Evolutionary conservation across 2,113 vertebrate genomes (phyloP), one percentile per base, ranked within the genome.

Genomic region (Tricholaema leucomelas): DNA sequence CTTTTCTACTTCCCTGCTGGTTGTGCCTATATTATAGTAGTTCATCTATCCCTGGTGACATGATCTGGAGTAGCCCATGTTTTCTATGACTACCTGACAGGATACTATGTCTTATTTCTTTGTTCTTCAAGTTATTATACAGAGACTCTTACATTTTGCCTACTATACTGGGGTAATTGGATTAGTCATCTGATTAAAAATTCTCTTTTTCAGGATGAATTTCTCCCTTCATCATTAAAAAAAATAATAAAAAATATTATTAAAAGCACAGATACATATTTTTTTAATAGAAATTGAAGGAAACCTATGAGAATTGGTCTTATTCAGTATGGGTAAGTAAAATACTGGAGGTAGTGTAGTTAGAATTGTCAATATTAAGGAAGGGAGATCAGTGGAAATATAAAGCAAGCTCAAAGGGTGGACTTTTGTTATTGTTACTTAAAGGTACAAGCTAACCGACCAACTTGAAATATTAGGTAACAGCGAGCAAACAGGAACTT

Each of bases 401-500:
- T 10, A 87, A 90, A 75, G 31, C 46, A 70, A 92, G 28, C 82
- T 88, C 24, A 78, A 95, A 84, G 66, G 24, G 66, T 85, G 40
- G 70, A 23, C 6, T 84, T 84, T 88, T 92, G 59, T 95, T 95
- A 55, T 91, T 91, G 61, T 55, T 92, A 72, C 69, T 96, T 93
- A 81, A 60, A 95, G 44, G 16, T 31, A 20, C 69, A 94, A 91
- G 94, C 8, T 63, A 50, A 36, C 33, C 46, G 40, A 73, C 55
- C 72, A 88, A 75, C 79, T 58, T 95, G 92, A 95, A 95, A 95
- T 95, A 95, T 90, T 90, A 94, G 86, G 91, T 93, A 95, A 93
- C 81, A 92, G 76, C 79, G 83, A 93, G 63, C 25, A 91, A 93
- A 90, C 1, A 80, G 40, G 58, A 55, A 74, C 66, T 90, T 79